Conservation (phyloP, 2,113 vertebrate genomes). For the Ochotona curzoniae region DNA sequence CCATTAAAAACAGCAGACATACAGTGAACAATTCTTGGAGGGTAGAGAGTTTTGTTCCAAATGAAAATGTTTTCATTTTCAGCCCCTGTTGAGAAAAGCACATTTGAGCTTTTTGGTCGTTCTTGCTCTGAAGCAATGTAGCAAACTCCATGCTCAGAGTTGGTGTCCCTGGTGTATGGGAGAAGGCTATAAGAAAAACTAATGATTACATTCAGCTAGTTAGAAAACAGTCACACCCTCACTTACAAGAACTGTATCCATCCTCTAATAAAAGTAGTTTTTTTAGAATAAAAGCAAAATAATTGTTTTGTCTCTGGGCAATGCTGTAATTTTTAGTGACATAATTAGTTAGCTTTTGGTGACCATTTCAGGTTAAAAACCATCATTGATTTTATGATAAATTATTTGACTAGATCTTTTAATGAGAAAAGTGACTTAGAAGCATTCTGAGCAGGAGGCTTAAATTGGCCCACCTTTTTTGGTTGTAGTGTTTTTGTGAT, state of each 20-base stretch:
- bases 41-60: neutral
- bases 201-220: neutral
- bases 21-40: neutral
- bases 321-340: slow-evolving; percentile 44
- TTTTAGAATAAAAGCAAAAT: neutral
- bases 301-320: slow-evolving; percentile 19
- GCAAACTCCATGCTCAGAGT: neutral
- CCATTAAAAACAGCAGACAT: neutral
- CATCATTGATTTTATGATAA: slow-evolving; percentile 35
- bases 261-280: neutral
- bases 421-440: slow-evolving; percentile 34
- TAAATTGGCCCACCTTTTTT: neutral
- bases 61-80: neutral
- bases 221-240: neutral
- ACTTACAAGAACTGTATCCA: neutral
- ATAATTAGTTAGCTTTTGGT: slow-evolving; percentile 49
- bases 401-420: slow-evolving; percentile 28
- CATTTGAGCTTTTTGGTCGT: neutral
- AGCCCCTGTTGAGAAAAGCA: neutral
- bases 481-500: neutral
- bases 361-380: slow-evolving; percentile 34
- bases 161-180: neutral
- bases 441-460: neutral
- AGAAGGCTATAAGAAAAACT: neutral
- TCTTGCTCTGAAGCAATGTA: neutral